Percentiles rank a stretch among this genome's conserved stretches.
Evolutionary conservation across 1,140 invertebrate species (phyloP).

Genomic region (Meloidogyne chitwoodi): DNA sequence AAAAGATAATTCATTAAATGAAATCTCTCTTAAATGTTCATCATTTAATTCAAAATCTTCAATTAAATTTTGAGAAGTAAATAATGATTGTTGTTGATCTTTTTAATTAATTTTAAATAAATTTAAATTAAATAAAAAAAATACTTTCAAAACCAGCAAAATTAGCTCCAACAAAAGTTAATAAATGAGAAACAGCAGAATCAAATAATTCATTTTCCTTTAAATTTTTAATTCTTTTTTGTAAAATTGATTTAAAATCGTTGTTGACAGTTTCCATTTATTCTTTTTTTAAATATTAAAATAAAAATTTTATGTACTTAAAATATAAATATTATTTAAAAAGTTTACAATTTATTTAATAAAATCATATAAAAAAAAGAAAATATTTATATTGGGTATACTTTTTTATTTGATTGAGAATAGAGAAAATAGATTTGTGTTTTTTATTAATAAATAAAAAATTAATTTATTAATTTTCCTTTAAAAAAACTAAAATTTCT

Average conservation of each 20-base stretch:
- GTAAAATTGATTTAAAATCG: neutral
- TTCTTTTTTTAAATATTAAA: too few relatives aligned
- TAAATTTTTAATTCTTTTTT: neutral
- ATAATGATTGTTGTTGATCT: too few relatives aligned
- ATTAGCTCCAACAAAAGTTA: constrained; percentile 28
- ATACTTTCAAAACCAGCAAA: constrained; percentile 20
- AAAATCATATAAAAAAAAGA: too few relatives aligned
- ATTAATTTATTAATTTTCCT: too few relatives aligned
- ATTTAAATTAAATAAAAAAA: constrained; percentile 4
- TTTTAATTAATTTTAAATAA: neutral
- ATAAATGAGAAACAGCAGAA: constrained; percentile 13
- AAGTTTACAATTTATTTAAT: too few relatives aligned
- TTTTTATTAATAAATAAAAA: too few relatives aligned
- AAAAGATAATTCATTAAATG: constrained; percentile 14
- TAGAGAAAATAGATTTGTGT: too few relatives aligned
- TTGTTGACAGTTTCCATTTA: neutral
- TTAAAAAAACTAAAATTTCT: too few relatives aligned
- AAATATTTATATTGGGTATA: too few relatives aligned
- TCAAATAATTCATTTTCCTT: constrained; percentile 11
- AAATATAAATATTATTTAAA: too few relatives aligned
- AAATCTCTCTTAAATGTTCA: neutral
- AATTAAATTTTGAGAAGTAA: neutral
- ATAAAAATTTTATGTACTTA: too few relatives aligned
- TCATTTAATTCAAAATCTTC: neutral
- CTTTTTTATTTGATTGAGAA: too few relatives aligned